Evolutionary conservation across 2,797 vertebrate species (phyloP).

Genomic region (Esox lucius): DNA sequence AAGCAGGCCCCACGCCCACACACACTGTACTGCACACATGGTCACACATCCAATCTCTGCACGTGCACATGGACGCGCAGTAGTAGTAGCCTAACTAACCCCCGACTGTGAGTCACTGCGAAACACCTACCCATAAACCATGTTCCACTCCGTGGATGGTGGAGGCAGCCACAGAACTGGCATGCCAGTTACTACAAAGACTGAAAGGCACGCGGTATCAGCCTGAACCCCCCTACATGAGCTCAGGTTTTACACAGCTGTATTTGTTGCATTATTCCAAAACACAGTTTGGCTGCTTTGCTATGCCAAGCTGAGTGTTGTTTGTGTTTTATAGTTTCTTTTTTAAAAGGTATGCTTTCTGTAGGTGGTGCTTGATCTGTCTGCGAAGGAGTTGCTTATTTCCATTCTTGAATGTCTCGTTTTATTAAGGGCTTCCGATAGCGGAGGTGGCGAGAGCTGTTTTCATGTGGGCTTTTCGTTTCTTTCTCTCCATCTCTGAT

Average conservation of each 20-base stretch:
- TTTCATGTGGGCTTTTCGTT: neutral
- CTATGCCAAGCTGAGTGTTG: neutral
- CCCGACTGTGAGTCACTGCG: slow-evolving; percentile 11
- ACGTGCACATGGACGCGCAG: slow-evolving; percentile 14
- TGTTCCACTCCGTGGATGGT: slow-evolving; percentile 20
- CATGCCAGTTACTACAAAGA: slow-evolving; percentile 1
- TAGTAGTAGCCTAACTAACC: slow-evolving; percentile 3
- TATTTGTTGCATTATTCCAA: neutral
- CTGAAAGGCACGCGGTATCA: neutral
- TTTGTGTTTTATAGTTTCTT: neutral
- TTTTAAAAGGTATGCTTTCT: neutral
- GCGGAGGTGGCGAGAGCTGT: neutral
- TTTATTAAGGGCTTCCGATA: neutral
- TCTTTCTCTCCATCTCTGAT: neutral
- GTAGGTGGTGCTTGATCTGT: neutral
- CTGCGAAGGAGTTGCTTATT: neutral
- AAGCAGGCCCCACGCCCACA: neutral
- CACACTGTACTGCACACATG: slow-evolving; percentile 6
- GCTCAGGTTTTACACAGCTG: neutral
- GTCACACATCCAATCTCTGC: neutral
- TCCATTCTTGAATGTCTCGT: neutral
- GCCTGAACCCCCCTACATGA: neutral
- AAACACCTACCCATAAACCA: slow-evolving; percentile 7
- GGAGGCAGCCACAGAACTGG: slow-evolving; percentile 12
- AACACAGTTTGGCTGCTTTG: neutral